Percentiles rank a stretch among this genome's conserved stretches.
Conservation (phyloP, 2,888 invertebrate genomes). For the Cephus runcator region DNA sequence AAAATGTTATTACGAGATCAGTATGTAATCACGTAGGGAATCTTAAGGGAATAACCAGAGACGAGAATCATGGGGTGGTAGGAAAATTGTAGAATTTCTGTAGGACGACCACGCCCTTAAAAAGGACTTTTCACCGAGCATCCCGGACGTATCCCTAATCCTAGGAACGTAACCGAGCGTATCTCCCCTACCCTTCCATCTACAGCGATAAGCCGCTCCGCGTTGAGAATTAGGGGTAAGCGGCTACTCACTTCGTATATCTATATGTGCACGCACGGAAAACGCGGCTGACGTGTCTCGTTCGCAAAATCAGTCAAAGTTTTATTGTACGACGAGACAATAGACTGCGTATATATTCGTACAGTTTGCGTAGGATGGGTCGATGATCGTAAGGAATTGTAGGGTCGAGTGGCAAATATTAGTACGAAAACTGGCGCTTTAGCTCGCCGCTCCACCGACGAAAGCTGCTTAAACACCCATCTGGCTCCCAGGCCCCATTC, state of each 20-base stretch:
- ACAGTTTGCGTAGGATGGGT: neutral
- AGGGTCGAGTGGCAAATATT: slow-evolving; percentile 64
- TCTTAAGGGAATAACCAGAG: neutral
- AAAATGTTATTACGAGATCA: neutral
- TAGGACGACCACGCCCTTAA: neutral
- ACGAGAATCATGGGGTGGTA: neutral
- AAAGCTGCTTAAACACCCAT: slow-evolving; percentile 62
- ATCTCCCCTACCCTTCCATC: neutral
- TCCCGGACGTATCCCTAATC: neutral
- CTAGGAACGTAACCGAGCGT: neutral
- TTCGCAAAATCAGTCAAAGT: neutral
- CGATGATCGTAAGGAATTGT: neutral
- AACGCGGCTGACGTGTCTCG: neutral
- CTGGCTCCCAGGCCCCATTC: slow-evolving; percentile 32
- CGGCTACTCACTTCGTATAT: neutral
- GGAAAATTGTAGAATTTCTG: neutral
- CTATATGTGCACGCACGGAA: neutral
- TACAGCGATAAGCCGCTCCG: neutral
- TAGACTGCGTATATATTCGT: neutral
- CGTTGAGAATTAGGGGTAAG: neutral
- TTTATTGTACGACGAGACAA: neutral
- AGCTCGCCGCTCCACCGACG: slow-evolving; percentile 53
- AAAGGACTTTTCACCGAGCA: neutral
- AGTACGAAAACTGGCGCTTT: slow-evolving; percentile 61
- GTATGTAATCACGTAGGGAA: neutral